Conservation (phyloP, 2,797 vertebrate species). For the Chelon auratus region DNA sequence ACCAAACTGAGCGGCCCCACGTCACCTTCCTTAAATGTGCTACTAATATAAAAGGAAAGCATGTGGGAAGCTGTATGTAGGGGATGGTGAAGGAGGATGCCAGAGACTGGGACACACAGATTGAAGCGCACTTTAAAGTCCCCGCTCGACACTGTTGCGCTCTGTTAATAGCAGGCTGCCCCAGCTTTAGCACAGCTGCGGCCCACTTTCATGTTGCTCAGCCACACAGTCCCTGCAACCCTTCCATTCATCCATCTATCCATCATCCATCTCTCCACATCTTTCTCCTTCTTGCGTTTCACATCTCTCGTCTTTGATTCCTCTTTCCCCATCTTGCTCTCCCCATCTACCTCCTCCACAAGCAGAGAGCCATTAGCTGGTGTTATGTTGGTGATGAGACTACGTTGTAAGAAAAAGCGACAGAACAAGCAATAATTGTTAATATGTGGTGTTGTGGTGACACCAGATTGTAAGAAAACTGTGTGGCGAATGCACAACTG, state of each 20-base stretch:
- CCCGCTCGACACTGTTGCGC: slow-evolving; percentile 21
- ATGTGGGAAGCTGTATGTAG: neutral
- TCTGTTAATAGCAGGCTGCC: slow-evolving; percentile 62
- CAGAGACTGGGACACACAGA: slow-evolving; percentile 17
- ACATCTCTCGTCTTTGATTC: slow-evolving; percentile 40
- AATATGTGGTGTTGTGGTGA: slow-evolving; percentile 10
- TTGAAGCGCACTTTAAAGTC: slow-evolving; percentile 37
- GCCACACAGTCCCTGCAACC: slow-evolving; percentile 34
- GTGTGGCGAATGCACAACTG: slow-evolving; percentile 13
- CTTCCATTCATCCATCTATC: slow-evolving; percentile 34
- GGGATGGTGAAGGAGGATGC: slow-evolving; percentile 10
- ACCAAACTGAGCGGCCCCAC: too few species aligned
- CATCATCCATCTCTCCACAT: slow-evolving; percentile 8
- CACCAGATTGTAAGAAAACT: slow-evolving; percentile 1
- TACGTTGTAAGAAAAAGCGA: slow-evolving; percentile 5
- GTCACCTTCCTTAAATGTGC: neutral
- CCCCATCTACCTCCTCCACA: slow-evolving; percentile 12
- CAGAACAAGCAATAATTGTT: neutral
- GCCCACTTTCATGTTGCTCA: slow-evolving; percentile 69
- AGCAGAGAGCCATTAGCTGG: slow-evolving; percentile 50
- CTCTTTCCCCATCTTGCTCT: slow-evolving; percentile 21
- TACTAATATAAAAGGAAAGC: slow-evolving; percentile 1
- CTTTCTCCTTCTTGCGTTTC: slow-evolving; percentile 11
- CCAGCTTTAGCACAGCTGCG: slow-evolving; percentile 69
- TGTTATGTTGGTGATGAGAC: slow-evolving; percentile 31